Evolutionary conservation across 2,113 vertebrate genomes (phyloP).

Genomic region (Lethenteron reissneri): DNA sequence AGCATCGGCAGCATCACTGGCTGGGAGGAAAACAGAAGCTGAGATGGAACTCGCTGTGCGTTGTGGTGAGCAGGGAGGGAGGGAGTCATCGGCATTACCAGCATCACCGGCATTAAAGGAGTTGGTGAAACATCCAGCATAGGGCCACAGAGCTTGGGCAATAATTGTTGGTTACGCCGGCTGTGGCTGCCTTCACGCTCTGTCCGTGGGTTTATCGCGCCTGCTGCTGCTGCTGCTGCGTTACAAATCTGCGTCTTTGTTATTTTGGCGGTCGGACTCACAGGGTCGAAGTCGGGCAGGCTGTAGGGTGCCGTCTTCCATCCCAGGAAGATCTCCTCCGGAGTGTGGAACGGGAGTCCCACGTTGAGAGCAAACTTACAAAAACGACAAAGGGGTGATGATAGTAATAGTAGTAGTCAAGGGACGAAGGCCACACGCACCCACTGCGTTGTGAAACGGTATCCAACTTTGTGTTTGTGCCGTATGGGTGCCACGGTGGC

Average conservation of each 20-base stretch:
- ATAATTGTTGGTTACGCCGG: too few relatives aligned
- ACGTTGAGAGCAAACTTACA: conserved; percentile 51
- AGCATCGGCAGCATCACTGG: too few relatives aligned
- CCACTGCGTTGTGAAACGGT: too few relatives aligned
- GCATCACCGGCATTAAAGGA: not conserved
- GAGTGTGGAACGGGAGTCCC: conserved; percentile 38
- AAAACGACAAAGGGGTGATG: not conserved
- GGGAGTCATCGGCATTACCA: not conserved
- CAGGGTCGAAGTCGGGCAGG: conserved; percentile 45
- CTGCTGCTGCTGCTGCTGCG: not conserved
- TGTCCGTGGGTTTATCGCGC: not conserved
- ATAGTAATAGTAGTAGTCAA: too few relatives aligned
- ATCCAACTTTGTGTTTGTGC: too few relatives aligned
- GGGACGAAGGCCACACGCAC: too few relatives aligned
- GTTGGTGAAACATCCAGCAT: not conserved
- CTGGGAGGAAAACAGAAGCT: too few relatives aligned
- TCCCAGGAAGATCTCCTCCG: conserved; percentile 56
- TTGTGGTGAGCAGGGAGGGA: too few relatives aligned
- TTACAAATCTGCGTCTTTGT: not conserved
- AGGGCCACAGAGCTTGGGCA: too few relatives aligned
- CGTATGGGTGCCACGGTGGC: too few relatives aligned
- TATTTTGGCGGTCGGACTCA: conserved; percentile 17
- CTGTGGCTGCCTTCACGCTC: too few relatives aligned
- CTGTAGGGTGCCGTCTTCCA: conserved; percentile 37
- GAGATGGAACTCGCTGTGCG: too few relatives aligned